Evolutionary conservation across 2,797 vertebrate species (phyloP).

Genomic region (Syndactyla subalaris): DNA sequence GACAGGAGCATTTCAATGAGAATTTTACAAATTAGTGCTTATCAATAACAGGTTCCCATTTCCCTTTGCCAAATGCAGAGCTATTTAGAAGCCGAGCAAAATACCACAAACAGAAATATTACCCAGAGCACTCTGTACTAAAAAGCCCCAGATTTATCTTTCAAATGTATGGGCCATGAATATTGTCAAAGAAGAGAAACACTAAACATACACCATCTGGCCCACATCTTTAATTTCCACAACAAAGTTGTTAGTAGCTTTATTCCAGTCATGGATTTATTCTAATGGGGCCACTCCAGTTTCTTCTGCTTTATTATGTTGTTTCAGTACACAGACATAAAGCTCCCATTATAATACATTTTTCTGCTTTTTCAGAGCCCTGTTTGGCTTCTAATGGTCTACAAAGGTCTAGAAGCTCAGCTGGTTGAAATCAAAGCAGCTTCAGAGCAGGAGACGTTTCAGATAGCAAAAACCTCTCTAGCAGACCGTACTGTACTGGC

Average conservation of each 20-base stretch:
- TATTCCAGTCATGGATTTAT: neutral
- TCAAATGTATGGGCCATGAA: neutral
- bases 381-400: neutral
- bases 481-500: neutral
- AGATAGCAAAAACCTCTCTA: neutral
- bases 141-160: constrained; percentile 8
- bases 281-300: constrained; percentile 3
- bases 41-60: neutral
- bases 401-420: neutral
- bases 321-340: neutral
- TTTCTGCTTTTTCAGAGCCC: neutral
- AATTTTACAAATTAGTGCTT: neutral
- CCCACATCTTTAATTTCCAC: neutral
- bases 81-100: neutral
- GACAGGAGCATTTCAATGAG: neutral
- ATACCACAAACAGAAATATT: constrained; percentile 15
- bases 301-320: neutral
- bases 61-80: neutral
- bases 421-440: constrained; percentile 1
- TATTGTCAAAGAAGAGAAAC: neutral
- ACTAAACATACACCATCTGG: neutral
- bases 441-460: neutral
- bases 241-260: constrained; percentile 6
- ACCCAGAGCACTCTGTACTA: neutral
- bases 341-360: neutral